These are phyloP conservation scores for Neomonachus schauinslandi DNA, from an alignment of 2,113 vertebrate species.

Conservation along the genomic window DNA sequence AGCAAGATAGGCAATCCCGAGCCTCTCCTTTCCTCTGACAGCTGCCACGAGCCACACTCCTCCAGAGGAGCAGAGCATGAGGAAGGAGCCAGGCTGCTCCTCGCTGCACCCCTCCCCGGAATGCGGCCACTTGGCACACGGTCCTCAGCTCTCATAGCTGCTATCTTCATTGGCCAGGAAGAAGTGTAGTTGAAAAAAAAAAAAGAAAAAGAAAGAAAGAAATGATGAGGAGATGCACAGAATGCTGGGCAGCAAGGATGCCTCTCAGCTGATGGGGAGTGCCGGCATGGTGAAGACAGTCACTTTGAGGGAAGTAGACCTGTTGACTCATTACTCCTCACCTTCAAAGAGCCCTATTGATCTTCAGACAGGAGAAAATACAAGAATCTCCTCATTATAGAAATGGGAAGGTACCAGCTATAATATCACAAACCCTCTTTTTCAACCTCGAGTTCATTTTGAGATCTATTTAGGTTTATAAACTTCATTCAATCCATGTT, in stretches of 20 bases:
- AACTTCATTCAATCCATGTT: background rate
- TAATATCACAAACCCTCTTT: background rate
- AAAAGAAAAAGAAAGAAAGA: background rate
- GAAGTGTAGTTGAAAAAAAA: background rate
- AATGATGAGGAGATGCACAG: background rate
- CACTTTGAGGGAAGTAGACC: background rate
- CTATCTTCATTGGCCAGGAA: background rate
- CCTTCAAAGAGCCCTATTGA: background rate
- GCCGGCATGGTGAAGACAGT: background rate
- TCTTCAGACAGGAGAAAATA: background rate
- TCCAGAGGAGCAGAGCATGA: background rate
- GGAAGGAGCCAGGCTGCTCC: background rate
- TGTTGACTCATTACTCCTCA: background rate
- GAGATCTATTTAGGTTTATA: constrained; percentile 33
- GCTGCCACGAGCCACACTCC: background rate
- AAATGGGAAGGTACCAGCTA: background rate
- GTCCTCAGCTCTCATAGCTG: background rate
- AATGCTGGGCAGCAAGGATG: background rate
- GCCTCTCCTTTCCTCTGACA: background rate
- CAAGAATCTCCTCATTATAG: background rate
- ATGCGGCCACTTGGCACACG: background rate
- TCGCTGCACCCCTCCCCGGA: background rate
- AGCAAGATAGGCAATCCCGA: background rate
- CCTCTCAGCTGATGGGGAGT: background rate
- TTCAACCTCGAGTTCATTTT: background rate